Evolutionary conservation across 2,888 invertebrate genomes (phyloP).

Genomic region (Drosophila conformis): DNA sequence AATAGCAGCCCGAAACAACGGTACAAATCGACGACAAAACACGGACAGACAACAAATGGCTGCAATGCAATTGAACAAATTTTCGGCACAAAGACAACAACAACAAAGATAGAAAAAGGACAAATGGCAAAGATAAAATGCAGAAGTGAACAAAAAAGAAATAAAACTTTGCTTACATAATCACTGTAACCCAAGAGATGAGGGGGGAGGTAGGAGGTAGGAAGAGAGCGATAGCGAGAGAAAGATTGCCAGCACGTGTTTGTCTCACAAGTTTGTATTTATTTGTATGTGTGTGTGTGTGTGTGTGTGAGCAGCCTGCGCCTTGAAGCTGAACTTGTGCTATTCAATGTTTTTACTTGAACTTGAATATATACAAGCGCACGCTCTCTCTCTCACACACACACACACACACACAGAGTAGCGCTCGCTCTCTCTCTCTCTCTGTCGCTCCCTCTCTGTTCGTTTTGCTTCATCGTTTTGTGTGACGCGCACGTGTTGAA

Average conservation of each 20-base stretch:
- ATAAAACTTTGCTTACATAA: conserved; percentile 68
- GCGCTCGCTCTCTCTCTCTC: conserved; percentile 18
- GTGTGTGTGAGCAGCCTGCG: conserved; percentile 39
- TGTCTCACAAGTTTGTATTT: conserved; percentile 36
- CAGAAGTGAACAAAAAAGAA: conserved; percentile 21
- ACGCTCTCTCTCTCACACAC: conserved; percentile 21
- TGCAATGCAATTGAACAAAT: conserved; percentile 71
- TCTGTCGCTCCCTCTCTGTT: conserved; percentile 5
- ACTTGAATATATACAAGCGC: conserved; percentile 64
- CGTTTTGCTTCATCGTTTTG: not conserved
- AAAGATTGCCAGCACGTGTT: conserved; percentile 54
- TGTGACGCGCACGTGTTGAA: conserved; percentile 54
- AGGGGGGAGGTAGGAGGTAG: not conserved
- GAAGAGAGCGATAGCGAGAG: conserved; percentile 14
- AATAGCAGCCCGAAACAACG: conserved; percentile 60
- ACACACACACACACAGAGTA: not conserved
- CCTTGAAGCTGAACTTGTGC: conserved; percentile 79
- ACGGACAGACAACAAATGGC: conserved; percentile 23
- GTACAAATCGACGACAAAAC: conserved; percentile 43
- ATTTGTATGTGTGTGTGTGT: conserved; percentile 1
- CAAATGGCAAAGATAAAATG: conserved; percentile 10
- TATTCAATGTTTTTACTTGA: conserved; percentile 78
- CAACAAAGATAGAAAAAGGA: conserved; percentile 7
- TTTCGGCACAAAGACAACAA: conserved; percentile 40
- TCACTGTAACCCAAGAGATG: conserved; percentile 38